Base-by-base conservation (phyloP, 2,113 vertebrate genomes). In the Empidonax alnorum region DNA sequence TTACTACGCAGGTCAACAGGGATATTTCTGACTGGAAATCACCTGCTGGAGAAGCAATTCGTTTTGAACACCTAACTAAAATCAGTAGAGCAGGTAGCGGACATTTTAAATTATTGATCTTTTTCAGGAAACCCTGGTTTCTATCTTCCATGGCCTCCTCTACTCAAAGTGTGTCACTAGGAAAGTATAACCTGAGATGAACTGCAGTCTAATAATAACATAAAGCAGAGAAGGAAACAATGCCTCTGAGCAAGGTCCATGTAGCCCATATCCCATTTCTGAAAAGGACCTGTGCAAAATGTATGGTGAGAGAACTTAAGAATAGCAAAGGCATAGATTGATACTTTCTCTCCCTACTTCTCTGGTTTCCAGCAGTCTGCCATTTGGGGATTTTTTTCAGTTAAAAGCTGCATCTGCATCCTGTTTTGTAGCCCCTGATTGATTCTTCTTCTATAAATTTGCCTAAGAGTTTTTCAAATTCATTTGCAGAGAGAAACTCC, bases 31-130 rank as follows among this genome's bases (percentile, higher is more conserved):
- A 65, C 53, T 88, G 93, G 89, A 97, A 94, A 94, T 94, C 95
- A 93, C 94, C 95, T 94, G 69, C 96, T 97, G 96, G 37, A 96
- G 87, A 94, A 98, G 55, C 98, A 97, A 97, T 95, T 96, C 96
- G 78, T 95, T 98, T 96, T 94, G 85, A 97, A 97, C 78, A 96
- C 87, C 66, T 96, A 96, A 95, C 89, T 94, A 25, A 97, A 97
- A 96, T 88, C 86, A 96, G 62, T 93, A 66, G 69, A 92, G 62
- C 42, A 37, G 66, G 50, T 61, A 50, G 50, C 19, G 90, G 96
- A 94, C 3, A 47, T 80, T 94, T 94, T 95, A 90, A 95, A 84
- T 96, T 76, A 87, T 93, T 88, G 55, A 63, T 83, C 72, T 72
- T 91, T 94, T 42, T 90, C 47, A 94, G 56, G 47, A 93, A 94